These are phyloP conservation scores for Hoplodrina ambigua DNA, from an alignment of 2,888 invertebrate genomes.

Conservation along the genomic window DNA sequence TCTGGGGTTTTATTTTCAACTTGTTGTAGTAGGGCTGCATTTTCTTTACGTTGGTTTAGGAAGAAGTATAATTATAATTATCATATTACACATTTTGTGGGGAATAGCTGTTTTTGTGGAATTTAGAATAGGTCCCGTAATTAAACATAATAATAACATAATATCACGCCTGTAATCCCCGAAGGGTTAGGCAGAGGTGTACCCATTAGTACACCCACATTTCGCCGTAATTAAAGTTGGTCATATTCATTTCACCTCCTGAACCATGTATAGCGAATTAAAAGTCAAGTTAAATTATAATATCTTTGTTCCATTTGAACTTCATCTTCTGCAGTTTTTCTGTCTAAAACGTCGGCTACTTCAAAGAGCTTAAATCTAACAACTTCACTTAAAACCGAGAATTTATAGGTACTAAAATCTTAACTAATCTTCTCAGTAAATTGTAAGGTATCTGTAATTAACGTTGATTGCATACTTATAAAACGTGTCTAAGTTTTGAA, in stretches of 20 bases:
- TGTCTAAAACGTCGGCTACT: neutral
- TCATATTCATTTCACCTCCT: no score
- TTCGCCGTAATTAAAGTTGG: no score
- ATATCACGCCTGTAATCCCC: no score
- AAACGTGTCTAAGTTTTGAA: neutral
- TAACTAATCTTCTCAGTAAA: constrained; percentile 3
- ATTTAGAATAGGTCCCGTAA: no score
- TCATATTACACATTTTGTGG: no score
- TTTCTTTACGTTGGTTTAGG: neutral
- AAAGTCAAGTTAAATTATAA: no score
- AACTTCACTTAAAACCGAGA: neutral
- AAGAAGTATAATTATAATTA: no score
- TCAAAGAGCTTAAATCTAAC: neutral
- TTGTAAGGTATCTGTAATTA: neutral
- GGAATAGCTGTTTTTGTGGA: no score
- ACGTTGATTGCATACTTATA: neutral
- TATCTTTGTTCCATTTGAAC: neutral
- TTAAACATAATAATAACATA: no score
- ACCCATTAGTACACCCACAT: no score
- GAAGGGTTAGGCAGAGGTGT: no score
- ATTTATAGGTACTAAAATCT: neutral
- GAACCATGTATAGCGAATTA: no score
- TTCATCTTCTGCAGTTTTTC: neutral
- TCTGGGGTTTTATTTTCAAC: constrained; percentile 3
- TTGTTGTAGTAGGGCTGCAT: constrained; percentile 9